Evolutionary conservation across 1,140 invertebrate species (phyloP).

Genomic region (Pantala flavescens): DNA sequence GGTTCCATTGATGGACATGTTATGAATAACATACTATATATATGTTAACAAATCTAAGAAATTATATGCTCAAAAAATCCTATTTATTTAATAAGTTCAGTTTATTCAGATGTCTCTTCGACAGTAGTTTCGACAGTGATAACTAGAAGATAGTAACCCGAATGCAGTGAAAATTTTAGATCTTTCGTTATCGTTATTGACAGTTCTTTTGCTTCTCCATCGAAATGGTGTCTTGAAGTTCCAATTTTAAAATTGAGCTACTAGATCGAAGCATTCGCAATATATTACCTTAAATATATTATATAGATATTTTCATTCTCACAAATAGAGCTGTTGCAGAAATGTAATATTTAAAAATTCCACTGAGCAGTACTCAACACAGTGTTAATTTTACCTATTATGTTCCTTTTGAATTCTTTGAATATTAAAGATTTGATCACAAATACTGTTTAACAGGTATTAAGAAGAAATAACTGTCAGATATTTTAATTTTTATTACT

Average conservation of each 20-base stretch:
- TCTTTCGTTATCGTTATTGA: not conserved
- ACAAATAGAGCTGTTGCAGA: not conserved
- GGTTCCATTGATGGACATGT: too few species aligned
- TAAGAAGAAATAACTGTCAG: too few species aligned
- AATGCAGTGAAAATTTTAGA: not conserved
- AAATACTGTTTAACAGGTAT: not conserved
- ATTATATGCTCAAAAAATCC: too few species aligned
- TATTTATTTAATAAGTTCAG: too few species aligned
- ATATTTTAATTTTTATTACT: too few species aligned
- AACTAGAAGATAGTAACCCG: too few species aligned
- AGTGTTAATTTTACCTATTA: not conserved
- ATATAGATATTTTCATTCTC: not conserved
- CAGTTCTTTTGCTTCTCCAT: not conserved
- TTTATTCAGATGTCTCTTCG: not conserved
- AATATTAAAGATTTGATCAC: not conserved
- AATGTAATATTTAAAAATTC: not conserved
- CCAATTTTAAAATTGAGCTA: too few species aligned
- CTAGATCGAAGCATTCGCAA: not conserved
- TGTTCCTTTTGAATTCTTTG: not conserved
- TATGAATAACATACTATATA: too few species aligned
- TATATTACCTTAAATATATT: not conserved
- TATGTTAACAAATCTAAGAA: too few species aligned
- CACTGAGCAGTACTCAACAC: not conserved
- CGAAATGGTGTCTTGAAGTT: too few species aligned
- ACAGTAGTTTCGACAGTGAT: not conserved